Conservation (phyloP, 1,140 invertebrate species). For the Drosophila sproati region DNA sequence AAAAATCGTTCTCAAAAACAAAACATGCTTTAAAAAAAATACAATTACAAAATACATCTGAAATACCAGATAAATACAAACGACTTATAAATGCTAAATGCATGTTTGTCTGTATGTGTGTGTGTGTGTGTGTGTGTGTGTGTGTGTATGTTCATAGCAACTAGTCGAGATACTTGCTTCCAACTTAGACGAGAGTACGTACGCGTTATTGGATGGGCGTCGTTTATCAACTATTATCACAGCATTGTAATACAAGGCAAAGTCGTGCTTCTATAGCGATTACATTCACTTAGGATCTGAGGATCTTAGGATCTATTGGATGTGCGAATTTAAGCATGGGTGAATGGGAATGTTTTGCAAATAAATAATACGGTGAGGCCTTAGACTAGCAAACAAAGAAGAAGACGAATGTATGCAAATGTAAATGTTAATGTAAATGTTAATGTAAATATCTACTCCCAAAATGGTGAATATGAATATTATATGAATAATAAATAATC, state of each 20-base stretch:
- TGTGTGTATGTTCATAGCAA: conserved; percentile 19
- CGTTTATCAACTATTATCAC: conserved; percentile 68
- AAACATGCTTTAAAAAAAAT: conserved; percentile 11
- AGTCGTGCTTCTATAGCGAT: conserved; percentile 5
- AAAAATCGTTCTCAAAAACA: neutral
- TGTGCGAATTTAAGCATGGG: conserved; percentile 38
- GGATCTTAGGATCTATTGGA: conserved; percentile 48
- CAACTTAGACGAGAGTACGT: conserved; percentile 10
- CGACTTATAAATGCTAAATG: neutral
- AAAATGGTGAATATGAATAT: too few relatives aligned
- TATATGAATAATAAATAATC: conserved; percentile 41
- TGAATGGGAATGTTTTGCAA: conserved; percentile 41
- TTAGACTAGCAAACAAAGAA: conserved; percentile 30
- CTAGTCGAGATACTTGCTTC: conserved; percentile 45
- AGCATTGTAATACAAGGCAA: conserved; percentile 73
- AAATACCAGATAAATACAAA: neutral
- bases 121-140: neutral
- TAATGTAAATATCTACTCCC: conserved; percentile 5
- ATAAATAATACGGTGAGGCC: conserved; percentile 63
- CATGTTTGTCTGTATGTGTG: neutral
- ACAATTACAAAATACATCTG: neutral
- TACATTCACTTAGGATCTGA: conserved; percentile 40
- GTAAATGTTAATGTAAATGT: conserved; percentile 1
- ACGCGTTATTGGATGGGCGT: conserved; percentile 38
- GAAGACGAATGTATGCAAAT: conserved; percentile 2